These are phyloP conservation scores for Ceraclea dissimilis DNA, from an alignment of 2,888 invertebrate genomes.

Conservation along the genomic window DNA sequence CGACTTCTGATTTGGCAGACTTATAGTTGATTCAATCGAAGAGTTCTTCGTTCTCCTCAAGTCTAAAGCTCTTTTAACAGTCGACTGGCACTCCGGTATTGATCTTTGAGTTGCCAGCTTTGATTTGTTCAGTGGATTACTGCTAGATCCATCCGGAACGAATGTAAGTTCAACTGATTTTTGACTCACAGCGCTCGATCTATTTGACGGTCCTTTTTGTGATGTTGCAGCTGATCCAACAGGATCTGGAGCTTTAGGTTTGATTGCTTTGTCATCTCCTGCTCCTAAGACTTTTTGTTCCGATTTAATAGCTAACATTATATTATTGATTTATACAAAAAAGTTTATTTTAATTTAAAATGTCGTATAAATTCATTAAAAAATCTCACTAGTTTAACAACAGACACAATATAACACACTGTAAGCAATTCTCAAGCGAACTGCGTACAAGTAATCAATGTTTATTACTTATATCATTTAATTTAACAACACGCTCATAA, in stretches of 20 bases:
- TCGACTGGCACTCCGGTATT: constrained; percentile 43
- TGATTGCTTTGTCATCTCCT: constrained; percentile 14
- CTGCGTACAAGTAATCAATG: no score
- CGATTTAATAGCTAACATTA: constrained; percentile 44
- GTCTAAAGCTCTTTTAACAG: constrained; percentile 39
- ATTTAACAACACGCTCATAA: no score
- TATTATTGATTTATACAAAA: constrained; percentile 21
- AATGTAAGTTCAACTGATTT: constrained; percentile 53
- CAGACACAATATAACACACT: no score
- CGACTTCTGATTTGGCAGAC: constrained; percentile 47
- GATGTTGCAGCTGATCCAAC: constrained; percentile 32
- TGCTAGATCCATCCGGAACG: constrained; percentile 39
- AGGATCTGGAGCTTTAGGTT: constrained; percentile 13
- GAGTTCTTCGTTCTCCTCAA: constrained; percentile 46
- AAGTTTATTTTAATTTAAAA: not conserved
- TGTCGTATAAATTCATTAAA: not conserved
- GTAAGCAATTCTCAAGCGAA: no score
- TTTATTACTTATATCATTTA: no score
- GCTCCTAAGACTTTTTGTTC: constrained; percentile 35
- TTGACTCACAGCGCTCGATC: constrained; percentile 54
- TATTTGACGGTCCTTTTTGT: constrained; percentile 42
- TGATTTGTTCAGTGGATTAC: constrained; percentile 44
- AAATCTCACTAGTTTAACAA: no score
- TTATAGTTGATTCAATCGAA: constrained; percentile 47
- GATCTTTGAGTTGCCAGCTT: constrained; percentile 44